Base-by-base conservation (phyloP, 1,140 invertebrate genomes). In the Drosophila sturtevanti region DNA sequence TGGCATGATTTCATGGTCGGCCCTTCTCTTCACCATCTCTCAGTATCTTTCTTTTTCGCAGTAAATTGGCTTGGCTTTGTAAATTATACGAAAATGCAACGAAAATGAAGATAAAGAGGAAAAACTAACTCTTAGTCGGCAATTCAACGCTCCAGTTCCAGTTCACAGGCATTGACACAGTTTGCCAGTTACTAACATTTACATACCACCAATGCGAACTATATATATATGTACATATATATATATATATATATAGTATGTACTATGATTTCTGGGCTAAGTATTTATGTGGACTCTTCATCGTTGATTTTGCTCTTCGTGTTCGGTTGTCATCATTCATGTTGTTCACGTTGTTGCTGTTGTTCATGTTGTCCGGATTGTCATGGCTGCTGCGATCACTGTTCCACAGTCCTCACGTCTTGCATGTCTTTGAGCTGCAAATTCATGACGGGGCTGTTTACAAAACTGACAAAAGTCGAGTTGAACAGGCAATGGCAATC, bases 141-240 rank as follows among this genome's bases (percentile, higher is more conserved):
- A 63, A 54, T 65, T 69, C 79, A 77, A 80, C 77, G 84, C 79
- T 87, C 79, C 82, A 90, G 87, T 90, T 90, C 82, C 87, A 90
- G 87, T 90, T 90, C 87, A 90, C 87, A 90, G 87, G 72, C 87
- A 90, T 90, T 90, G 87, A 90, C 87, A 90, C 82, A 90, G 73
- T 90, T 90, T 78, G 51, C 59, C 55, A 61, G 44, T 34, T 60
- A 61, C 34, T 18, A 12, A 44, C 62, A 59, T 64, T 60, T 37
- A 60, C 56, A 37, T 35, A 38, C 34, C 51, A 54, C 27, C 27
- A 31, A 31, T 31, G 7, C 27, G 7, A 31, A 31, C 27, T 31
- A 31, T 31, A 6, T 7, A 31, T 24, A 24, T 24, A 4, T 35
- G 5, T 58, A 34, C 11, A n/a, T 31, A 27, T 41, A 12, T 37